Evolutionary conservation across 2,113 vertebrate species (phyloP).

Genomic region (Fukomys damarensis): DNA sequence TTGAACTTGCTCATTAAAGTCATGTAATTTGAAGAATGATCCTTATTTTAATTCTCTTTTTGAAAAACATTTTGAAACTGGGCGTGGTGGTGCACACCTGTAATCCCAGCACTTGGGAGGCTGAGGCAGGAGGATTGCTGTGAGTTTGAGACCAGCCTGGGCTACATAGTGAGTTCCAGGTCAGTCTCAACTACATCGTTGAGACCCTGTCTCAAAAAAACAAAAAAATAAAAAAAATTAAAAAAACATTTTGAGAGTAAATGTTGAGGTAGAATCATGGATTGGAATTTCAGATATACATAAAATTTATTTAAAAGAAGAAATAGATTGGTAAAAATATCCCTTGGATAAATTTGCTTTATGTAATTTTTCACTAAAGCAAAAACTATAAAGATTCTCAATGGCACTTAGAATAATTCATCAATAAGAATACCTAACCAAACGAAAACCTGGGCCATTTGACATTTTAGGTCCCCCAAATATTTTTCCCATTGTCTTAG

Average conservation of each 20-base stretch:
- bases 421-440: not conserved
- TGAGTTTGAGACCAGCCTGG: no score
- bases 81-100: no score
- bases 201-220: no score
- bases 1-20: not conserved
- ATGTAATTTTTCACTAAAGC: constrained; percentile 40
- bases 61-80: not conserved
- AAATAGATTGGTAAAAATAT: not conserved
- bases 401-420: not conserved
- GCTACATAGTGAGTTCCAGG: no score
- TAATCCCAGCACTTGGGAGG: no score
- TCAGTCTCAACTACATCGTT: no score
- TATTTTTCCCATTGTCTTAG: not conserved
- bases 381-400: constrained; percentile 26
- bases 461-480: not conserved
- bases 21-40: not conserved
- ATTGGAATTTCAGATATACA: not conserved
- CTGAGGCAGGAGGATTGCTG: no score
- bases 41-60: not conserved
- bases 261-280: not conserved
- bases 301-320: constrained; percentile 42
- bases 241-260: not conserved
- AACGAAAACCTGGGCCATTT: constrained; percentile 14
- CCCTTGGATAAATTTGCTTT: constrained; percentile 29
- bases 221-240: no score